A percentile compares a stretch with the other conserved stretches of the same genome.
Evolutionary conservation across 2,888 invertebrate genomes (phyloP).

Genomic region (Rhagophthalmus giganteus): DNA sequence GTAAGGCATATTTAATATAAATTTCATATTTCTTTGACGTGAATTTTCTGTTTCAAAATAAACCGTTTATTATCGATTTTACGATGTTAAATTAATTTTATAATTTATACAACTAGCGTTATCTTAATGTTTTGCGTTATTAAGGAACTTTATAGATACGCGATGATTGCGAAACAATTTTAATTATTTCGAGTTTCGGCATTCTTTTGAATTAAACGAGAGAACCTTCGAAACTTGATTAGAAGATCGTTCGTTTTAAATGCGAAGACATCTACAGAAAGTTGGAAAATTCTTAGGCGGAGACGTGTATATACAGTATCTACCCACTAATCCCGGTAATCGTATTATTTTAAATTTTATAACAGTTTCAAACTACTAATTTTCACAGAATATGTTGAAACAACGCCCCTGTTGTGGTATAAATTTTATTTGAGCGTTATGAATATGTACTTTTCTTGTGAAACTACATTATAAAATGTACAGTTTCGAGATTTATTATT

Average conservation of each 20-base stretch:
- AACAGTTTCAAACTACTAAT: too few species aligned
- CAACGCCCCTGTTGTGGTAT: too few species aligned
- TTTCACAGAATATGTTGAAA: too few species aligned
- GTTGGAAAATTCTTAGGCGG: neutral
- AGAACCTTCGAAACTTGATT: neutral
- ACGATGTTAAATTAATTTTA: slow-evolving; percentile 1
- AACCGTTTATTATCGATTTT: slow-evolving; percentile 7
- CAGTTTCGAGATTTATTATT: too few species aligned
- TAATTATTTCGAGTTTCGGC: neutral
- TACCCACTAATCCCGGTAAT: too few species aligned
- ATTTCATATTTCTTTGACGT: slow-evolving; percentile 7
- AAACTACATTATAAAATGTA: too few species aligned
- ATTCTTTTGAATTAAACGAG: neutral
- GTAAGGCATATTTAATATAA: slow-evolving; percentile 19
- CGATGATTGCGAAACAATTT: neutral
- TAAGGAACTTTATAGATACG: neutral
- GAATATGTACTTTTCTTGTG: too few species aligned
- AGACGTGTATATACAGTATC: too few species aligned
- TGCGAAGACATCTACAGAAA: neutral
- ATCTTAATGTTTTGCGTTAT: too few species aligned
- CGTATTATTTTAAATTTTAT: too few species aligned
- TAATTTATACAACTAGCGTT: slow-evolving; percentile 1
- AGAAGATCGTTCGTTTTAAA: neutral
- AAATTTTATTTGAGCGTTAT: too few species aligned
- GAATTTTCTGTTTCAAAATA: slow-evolving; percentile 3